Conservation (phyloP, 2,797 vertebrate species). For the Heterohyrax brucei region DNA sequence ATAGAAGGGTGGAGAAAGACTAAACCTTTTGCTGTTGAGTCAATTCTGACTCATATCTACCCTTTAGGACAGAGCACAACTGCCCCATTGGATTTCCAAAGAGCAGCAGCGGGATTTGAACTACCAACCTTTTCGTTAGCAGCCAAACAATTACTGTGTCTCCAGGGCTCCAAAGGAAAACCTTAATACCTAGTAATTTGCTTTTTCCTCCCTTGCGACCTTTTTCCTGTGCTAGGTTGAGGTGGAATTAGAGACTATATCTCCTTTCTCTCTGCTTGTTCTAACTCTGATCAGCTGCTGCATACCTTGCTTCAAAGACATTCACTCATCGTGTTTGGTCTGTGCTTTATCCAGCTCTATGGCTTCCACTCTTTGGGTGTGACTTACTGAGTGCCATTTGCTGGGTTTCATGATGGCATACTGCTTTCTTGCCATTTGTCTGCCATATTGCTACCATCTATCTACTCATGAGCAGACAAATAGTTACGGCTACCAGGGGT, state of each 20-base stretch:
- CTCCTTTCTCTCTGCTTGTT: background rate
- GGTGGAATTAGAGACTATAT: background rate
- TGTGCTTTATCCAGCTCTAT: constrained; percentile 83
- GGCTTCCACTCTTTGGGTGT: constrained; percentile 81
- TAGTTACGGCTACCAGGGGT: constrained; percentile 37
- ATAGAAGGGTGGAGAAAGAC: background rate
- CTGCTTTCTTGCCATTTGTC: constrained; percentile 83
- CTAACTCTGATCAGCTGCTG: background rate
- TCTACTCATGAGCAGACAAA: constrained; percentile 67
- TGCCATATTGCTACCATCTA: constrained; percentile 79
- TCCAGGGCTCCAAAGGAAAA: too few relatives aligned
- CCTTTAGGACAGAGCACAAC: too few relatives aligned
- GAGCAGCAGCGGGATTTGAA: too few relatives aligned
- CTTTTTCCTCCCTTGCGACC: background rate
- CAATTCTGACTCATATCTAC: too few relatives aligned
- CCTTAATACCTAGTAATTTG: background rate
- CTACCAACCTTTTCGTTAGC: too few relatives aligned
- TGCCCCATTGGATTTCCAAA: too few relatives aligned
- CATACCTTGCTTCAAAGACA: background rate
- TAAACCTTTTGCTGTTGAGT: too few relatives aligned
- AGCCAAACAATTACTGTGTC: too few relatives aligned
- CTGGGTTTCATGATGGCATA: constrained; percentile 86
- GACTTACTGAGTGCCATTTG: constrained; percentile 83
- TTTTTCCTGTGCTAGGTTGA: background rate
- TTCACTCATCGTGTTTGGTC: background rate